Evolutionary conservation across 1,140 invertebrate species (phyloP).

Genomic region (Drosophila repletoides): DNA sequence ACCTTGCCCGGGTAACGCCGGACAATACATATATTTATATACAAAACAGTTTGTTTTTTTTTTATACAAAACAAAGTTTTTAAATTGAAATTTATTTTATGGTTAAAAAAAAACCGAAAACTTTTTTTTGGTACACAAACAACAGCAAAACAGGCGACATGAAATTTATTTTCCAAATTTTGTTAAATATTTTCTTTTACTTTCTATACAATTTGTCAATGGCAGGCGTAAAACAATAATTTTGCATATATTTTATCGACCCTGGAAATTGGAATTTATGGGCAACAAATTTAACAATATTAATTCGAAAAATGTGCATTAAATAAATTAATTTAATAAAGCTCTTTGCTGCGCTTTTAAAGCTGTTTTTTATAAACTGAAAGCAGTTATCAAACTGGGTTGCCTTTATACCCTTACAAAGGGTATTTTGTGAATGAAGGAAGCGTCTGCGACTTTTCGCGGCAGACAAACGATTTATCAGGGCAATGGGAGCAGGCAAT

Average conservation of each 20-base stretch:
- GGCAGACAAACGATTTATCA: too few relatives aligned
- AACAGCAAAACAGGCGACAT: constrained; percentile 12
- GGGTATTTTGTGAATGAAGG: too few relatives aligned
- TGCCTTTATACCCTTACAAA: too few relatives aligned
- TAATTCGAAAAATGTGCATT: background rate
- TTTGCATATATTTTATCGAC: background rate
- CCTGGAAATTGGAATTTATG: background rate
- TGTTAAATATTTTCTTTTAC: constrained; percentile 13
- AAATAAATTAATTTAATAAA: background rate
- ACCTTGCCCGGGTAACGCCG: too few relatives aligned
- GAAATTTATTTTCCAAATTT: constrained; percentile 49
- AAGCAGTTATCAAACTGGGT: too few relatives aligned
- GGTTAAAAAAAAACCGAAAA: constrained; percentile 47
- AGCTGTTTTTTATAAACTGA: too few relatives aligned
- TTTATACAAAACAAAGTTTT: constrained; percentile 33
- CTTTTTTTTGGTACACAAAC: constrained; percentile 27
- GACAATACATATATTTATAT: too few relatives aligned
- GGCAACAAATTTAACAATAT: background rate
- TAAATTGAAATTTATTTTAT: constrained; percentile 64
- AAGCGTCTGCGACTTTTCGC: too few relatives aligned
- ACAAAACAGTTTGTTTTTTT: background rate
- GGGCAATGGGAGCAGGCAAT: too few relatives aligned
- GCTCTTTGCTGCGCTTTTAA: too few relatives aligned
- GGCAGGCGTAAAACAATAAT: constrained; percentile 1
- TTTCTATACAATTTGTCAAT: constrained; percentile 11